A percentile compares a stretch with the other conserved stretches of the same genome.
phyloP scores from a whole-genome alignment of 1,140 invertebrate species.

The Caenorhabditis elegans region DNA sequence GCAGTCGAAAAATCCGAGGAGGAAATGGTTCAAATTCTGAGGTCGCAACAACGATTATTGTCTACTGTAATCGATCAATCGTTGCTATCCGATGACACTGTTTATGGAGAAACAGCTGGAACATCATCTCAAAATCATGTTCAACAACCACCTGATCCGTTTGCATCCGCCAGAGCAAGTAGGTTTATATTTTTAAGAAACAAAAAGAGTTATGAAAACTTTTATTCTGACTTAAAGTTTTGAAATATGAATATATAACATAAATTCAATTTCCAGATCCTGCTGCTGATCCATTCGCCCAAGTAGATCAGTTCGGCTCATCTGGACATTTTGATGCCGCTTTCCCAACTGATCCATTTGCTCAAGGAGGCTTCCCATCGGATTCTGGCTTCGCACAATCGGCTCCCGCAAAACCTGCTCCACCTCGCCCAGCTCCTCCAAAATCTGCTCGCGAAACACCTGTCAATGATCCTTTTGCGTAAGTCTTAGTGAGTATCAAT shows the following conservation, averaged over 20 bases:
- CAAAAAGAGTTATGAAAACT: too few relatives aligned
- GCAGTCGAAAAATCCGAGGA: slow-evolving; percentile 12
- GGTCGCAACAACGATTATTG: background rate
- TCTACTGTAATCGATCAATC: background rate
- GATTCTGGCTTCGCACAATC: background rate
- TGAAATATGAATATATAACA: too few relatives aligned
- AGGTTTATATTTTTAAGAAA: background rate
- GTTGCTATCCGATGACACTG: background rate
- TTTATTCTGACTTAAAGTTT: too few relatives aligned
- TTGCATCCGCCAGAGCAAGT: background rate
- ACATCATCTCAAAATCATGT: slow-evolving; percentile 20
- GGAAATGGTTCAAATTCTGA: background rate
- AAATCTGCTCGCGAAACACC: slow-evolving; percentile 30
- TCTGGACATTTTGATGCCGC: background rate
- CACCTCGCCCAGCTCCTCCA: slow-evolving; percentile 37
- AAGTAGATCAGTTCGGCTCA: slow-evolving; percentile 35
- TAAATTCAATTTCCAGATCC: background rate
- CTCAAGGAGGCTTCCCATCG: background rate
- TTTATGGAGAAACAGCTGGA: background rate
- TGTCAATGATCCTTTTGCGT: slow-evolving; percentile 41
- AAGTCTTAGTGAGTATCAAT: background rate
- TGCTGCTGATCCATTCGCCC: slow-evolving; percentile 34
- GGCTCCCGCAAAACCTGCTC: background rate
- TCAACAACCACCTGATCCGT: slow-evolving; percentile 34
- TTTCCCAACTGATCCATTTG: slow-evolving; percentile 31